phyloP scores from a whole-genome alignment of 2,113 vertebrate genomes.

The Calypte anna region DNA sequence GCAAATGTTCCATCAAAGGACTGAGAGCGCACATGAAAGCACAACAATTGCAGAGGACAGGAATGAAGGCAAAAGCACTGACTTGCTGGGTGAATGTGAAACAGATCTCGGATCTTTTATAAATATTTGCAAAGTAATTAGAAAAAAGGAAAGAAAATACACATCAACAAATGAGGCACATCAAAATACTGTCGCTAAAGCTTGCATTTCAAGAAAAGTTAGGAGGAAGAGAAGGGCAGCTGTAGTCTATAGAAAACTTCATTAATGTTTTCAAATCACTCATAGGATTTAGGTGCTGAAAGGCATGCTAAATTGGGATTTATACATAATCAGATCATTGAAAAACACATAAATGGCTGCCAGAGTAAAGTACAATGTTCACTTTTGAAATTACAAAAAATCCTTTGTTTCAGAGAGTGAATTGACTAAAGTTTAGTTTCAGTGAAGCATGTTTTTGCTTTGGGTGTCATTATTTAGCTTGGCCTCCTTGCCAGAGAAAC shows the following conservation, averaged over 20 bases:
- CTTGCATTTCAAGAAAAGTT: slow-evolving; percentile 60
- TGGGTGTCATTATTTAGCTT: slow-evolving; percentile 85
- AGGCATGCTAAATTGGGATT: slow-evolving; percentile 76
- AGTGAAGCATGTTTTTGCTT: slow-evolving; percentile 84
- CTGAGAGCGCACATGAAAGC: not conserved
- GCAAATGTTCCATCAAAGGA: not conserved
- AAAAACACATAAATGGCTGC: slow-evolving; percentile 79
- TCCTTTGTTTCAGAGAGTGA: slow-evolving; percentile 81
- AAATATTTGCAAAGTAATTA: slow-evolving; percentile 65
- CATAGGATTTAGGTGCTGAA: slow-evolving; percentile 78
- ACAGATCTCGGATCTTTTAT: slow-evolving; percentile 35
- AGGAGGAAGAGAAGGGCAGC: slow-evolving; percentile 61
- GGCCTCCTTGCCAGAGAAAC: slow-evolving; percentile 76
- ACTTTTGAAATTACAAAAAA: slow-evolving; percentile 83
- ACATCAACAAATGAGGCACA: slow-evolving; percentile 49
- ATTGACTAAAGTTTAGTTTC: slow-evolving; percentile 79
- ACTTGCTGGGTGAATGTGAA: slow-evolving; percentile 3
- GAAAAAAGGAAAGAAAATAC: slow-evolving; percentile 41
- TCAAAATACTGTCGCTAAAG: slow-evolving; percentile 66
- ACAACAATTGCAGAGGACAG: not conserved
- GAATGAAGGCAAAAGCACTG: slow-evolving; percentile 7
- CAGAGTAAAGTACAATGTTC: slow-evolving; percentile 81
- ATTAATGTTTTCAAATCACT: slow-evolving; percentile 79
- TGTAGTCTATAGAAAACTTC: slow-evolving; percentile 67
- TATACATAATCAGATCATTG: slow-evolving; percentile 81